Percentiles rank a stretch among this genome's conserved stretches.
Conservation (phyloP, 2,888 invertebrate species). For the Encarsia formosa region DNA sequence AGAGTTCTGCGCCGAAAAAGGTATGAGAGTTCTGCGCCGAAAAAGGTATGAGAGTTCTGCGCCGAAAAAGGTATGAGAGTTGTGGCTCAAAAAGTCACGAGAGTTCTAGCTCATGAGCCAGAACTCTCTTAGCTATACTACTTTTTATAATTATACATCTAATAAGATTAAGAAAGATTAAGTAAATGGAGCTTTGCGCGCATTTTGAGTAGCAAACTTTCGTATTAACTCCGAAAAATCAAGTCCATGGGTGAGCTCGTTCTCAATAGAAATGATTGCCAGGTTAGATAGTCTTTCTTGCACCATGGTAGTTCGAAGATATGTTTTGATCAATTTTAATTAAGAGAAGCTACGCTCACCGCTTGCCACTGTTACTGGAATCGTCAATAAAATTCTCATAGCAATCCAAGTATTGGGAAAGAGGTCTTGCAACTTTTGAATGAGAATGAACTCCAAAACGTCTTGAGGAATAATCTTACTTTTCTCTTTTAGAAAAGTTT, state of each 20-base stretch:
- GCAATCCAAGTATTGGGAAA: background rate
- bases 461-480: too few relatives aligned
- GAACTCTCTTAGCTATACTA: too few relatives aligned
- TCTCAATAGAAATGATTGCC: background rate
- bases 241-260: background rate
- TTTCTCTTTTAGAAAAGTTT: background rate
- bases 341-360: background rate
- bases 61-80: too few relatives aligned
- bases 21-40: too few relatives aligned
- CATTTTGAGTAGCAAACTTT: background rate
- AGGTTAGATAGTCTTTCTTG: background rate
- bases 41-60: too few relatives aligned
- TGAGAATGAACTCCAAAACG: too few relatives aligned
- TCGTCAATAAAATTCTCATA: background rate
- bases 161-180: too few relatives aligned
- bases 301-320: background rate
- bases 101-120: too few relatives aligned
- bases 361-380: slow-evolving; percentile 2
- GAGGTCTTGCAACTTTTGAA: background rate
- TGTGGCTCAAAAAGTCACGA: too few relatives aligned
- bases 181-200: background rate
- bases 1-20: too few relatives aligned
- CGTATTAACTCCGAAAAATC: background rate
- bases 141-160: too few relatives aligned
- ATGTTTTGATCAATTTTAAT: background rate